These are phyloP conservation scores for Catotricha subobsoleta DNA, from an alignment of 2,888 invertebrate genomes.

Conservation along the genomic window DNA sequence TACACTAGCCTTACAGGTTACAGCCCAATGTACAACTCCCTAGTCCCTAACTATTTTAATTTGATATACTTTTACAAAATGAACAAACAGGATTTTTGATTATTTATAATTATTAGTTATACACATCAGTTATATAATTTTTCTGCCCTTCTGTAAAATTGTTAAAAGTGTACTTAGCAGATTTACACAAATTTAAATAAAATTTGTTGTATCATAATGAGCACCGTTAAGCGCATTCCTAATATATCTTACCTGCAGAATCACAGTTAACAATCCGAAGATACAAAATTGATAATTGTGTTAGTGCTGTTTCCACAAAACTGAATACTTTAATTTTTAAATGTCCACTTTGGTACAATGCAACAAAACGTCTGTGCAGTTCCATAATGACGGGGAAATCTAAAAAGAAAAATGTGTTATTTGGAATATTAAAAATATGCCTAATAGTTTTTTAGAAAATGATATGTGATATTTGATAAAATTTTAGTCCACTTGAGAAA, in stretches of 20 bases:
- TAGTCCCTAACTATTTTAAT: no score
- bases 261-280: constrained; percentile 57
- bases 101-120: no score
- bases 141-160: background rate
- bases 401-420: constrained; percentile 21
- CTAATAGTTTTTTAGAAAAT: no score
- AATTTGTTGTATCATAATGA: background rate
- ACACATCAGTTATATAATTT: no score
- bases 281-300: constrained; percentile 55
- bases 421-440: no score
- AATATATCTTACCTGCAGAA: constrained; percentile 45
- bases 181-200: background rate
- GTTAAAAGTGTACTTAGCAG: background rate
- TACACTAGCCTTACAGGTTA: no score
- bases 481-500: no score
- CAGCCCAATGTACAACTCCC: no score
- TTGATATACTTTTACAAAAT: no score
- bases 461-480: no score
- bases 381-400: constrained; percentile 50
- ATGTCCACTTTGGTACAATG: constrained; percentile 33
- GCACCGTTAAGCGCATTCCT: background rate
- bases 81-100: no score
- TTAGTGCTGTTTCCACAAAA: constrained; percentile 60
- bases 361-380: constrained; percentile 44
- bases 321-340: constrained; percentile 42